These are phyloP conservation scores for Drosophila erecta DNA, from an alignment of 1,140 invertebrate species.

Conservation along the genomic window DNA sequence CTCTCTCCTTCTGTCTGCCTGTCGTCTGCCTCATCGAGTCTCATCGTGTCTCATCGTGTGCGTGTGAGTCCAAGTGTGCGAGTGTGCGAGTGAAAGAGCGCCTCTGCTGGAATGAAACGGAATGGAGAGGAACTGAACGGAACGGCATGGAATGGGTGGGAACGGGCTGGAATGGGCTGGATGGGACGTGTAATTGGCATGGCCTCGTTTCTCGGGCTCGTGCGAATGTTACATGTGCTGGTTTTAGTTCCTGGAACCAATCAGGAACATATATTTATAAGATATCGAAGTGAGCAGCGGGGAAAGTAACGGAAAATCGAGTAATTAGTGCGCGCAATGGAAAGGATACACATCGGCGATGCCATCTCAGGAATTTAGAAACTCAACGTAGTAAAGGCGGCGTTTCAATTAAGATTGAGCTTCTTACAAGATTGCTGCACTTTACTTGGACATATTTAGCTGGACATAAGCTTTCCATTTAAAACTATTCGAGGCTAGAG, in stretches of 20 bases:
- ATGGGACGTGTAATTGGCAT: slow-evolving; percentile 48
- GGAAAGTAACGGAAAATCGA: slow-evolving; percentile 12
- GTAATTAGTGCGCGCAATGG: slow-evolving; percentile 12
- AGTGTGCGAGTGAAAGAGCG: slow-evolving; percentile 36
- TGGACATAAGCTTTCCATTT: no score
- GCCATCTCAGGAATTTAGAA: slow-evolving; percentile 12
- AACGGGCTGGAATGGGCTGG: slow-evolving; percentile 21
- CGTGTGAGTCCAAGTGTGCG: neutral
- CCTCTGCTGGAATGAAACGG: slow-evolving; percentile 29
- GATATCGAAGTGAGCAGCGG: slow-evolving; percentile 1
- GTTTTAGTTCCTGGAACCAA: slow-evolving; percentile 39
- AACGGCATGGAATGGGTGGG: slow-evolving; percentile 1
- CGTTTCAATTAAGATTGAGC: neutral
- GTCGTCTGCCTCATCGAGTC: no score
- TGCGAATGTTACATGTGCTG: slow-evolving; percentile 33
- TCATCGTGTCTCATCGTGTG: no score
- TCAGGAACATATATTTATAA: slow-evolving; percentile 2
- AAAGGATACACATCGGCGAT: slow-evolving; percentile 9
- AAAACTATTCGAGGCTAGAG: no score
- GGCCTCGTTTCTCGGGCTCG: slow-evolving; percentile 32
- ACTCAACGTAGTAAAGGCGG: neutral
- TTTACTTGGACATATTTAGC: neutral
- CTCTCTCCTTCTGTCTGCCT: slow-evolving; percentile 13
- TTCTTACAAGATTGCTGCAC: no score
- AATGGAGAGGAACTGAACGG: slow-evolving; percentile 7